Base-by-base conservation (phyloP, 2,797 vertebrate genomes). In the Sarcoramphus papa region DNA sequence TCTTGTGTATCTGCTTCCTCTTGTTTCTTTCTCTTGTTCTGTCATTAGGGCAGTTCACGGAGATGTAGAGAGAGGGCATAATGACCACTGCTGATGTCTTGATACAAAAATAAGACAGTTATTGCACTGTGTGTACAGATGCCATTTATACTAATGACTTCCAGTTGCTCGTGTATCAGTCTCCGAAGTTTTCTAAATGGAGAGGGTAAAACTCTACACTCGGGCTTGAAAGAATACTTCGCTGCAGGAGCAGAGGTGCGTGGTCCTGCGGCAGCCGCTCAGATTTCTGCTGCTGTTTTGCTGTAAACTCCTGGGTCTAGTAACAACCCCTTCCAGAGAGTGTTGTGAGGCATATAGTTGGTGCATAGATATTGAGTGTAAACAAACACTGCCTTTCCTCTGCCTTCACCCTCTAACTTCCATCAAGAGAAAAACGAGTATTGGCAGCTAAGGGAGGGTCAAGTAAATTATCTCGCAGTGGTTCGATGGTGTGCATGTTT, bases 311-410 rank as follows among this genome's bases (percentile, higher is more conserved):
- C 85, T 54, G 90, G 76, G 69, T 86, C 86, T 12, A 70, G 88
- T 82, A 87, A 95, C 72, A 75, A 21, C 17, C 43, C 60, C 51
- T 95, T 76, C 31, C 77, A 81, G 73, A 0, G 12, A 40, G 53
- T 7, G 53, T 22, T 81, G 48, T 13, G 74, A 65, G 83, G 70
- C 40, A 11, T 28, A 1, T 0, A 25, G 53, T 3, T 60, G 33
- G 67, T 76, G 41, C 20, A 3, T 1, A 31, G 75, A 8, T 77
- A 88, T 9, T 59, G 84, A 56, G 63, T 30, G 77, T 31, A 81
- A 92, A 25, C 62, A 84, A 78, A 23, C 31, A 2, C 79, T 91
- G 93, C 79, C 62, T 92, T 96, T 91, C 63, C 73, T 96, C 95
- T 91, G 86, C 93, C 73, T 85, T 82, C 92, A 68, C 88, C 87